phyloP scores from a whole-genome alignment of 2,113 vertebrate genomes.

The Oophaga pumilio region DNA sequence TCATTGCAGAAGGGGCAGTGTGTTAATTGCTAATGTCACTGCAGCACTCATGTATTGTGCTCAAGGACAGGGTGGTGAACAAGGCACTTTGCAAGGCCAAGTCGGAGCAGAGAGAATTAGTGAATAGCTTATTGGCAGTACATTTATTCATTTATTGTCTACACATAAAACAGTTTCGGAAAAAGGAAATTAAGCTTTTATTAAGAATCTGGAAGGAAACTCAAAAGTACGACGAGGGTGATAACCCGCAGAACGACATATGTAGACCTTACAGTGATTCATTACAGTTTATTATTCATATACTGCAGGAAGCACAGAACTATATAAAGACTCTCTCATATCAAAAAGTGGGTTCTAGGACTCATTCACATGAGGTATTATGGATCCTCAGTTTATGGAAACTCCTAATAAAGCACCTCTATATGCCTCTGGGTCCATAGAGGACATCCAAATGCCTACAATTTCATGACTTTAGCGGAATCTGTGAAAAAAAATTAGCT shows the following conservation, averaged over 20 bases:
- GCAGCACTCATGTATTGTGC: conserved; percentile 37
- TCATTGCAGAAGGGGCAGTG: conserved; percentile 34
- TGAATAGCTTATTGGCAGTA: background rate
- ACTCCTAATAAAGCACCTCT: background rate
- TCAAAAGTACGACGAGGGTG: background rate
- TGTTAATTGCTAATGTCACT: conserved; percentile 47
- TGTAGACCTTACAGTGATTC: background rate
- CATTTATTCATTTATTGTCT: conserved; percentile 17
- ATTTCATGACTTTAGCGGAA: no score
- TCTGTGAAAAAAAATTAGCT: no score
- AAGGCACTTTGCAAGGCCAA: background rate
- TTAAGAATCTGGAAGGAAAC: background rate
- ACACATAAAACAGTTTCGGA: background rate
- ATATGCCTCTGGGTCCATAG: background rate
- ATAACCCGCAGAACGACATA: background rate
- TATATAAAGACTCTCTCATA: background rate
- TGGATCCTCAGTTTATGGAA: background rate
- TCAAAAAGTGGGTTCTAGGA: background rate
- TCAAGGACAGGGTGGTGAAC: conserved; percentile 10
- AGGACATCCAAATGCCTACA: background rate
- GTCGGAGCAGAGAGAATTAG: background rate
- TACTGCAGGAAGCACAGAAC: background rate
- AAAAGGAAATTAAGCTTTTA: background rate
- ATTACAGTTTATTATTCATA: background rate
- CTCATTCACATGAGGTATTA: background rate